Base-by-base conservation (phyloP, 2,888 invertebrate species). In the Drosophila mimica region DNA sequence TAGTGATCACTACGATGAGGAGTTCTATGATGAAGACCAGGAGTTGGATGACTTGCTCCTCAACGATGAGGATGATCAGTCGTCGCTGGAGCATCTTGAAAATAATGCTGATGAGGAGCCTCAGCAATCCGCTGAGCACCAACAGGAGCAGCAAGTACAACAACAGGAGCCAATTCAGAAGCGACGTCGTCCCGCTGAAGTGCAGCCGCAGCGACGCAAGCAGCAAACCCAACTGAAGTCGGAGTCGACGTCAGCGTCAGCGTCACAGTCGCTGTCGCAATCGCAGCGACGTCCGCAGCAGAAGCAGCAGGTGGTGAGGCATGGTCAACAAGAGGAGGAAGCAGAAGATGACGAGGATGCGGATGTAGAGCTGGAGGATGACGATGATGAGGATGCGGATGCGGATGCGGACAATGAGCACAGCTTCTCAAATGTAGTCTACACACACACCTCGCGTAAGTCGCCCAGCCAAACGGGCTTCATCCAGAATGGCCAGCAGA, bases 401-500 rank as follows among this genome's bases (percentile, higher is more conserved):
- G 82, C 63, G 0, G 71, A 81, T 0, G 65, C 49, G 6, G 70
- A 74, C 5, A 73, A 69, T 9, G 71, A 70, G 8, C 74, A 85
- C 46, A 56, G n/a, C n/a, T 74, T 52, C 4, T 69, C 48, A 8
- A 80, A 78, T 46, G 59, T 64, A 5, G 31, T 74, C 38, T 76
- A 72, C 28, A 58, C 59, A 4, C 70, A 81, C 20, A 25, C 83
- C 66, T 36, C 79, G 52, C 61, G 77, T 59, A 51, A 67, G 11
- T 54, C 82, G n/a, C 65, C 79, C 48, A 77, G 51, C 13, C 83
- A 86, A 48, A 53, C 82, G 20, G 80, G 76, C 51, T 89, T 91
- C 57, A 87, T 92, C 6, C 91, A 89, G 53, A 89, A 75, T 8
- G 81, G 91, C 11, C 92, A 91, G 38, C 90, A 92, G 65, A 89